Base-by-base conservation (phyloP, 2,113 vertebrate genomes). In the Willisornis vidua region DNA sequence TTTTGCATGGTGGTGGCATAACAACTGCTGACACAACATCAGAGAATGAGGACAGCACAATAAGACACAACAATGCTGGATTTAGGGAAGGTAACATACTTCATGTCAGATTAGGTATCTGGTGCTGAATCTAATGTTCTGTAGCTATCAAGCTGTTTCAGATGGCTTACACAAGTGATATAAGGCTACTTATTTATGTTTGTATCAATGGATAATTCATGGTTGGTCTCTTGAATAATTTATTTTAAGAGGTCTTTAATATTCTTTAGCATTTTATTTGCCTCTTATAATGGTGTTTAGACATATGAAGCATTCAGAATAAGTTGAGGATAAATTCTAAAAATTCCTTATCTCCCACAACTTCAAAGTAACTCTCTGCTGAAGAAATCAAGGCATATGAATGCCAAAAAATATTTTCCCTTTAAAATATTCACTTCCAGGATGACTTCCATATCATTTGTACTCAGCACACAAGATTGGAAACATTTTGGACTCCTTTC, bases 201-300 rank as follows among this genome's bases (percentile, higher is more conserved):
- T 93, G 59, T 93, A 91, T 94, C 90, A 94, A 94, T 96, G 87
- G 92, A 87, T 96, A 97, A 97, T 96, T 97, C 93, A 97, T 86
- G 49, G 85, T 73, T 87, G 25, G 17, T 89, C 67, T 91, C 74
- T 87, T 93, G 63, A 97, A 96, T 97, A 95, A 96, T 97, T 98
- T 95, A 96, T 92, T 97, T 96, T 95, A 97, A 96, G 91, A 92
- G 72, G 24, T 85, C 84, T 97, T 96, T 94, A 91, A 91, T 97
- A 95, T 74, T 80, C n/a, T 93, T 96, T 86, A 85, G 48, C 58
- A 95, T 95, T 94, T 91, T 95, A 75, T 89, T 95, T 97, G 87
- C 46, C 61, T 91, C 54, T 76, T 81, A 39, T 49, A 93, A 37
- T 28, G 57, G 2, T 61, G 49, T 68, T 95, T 91, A 95, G 87